A percentile compares a stretch with the other conserved stretches of the same genome.
These are phyloP conservation scores for Ophion costatus DNA, from an alignment of 2,888 invertebrate species.

Conservation along the genomic window DNA sequence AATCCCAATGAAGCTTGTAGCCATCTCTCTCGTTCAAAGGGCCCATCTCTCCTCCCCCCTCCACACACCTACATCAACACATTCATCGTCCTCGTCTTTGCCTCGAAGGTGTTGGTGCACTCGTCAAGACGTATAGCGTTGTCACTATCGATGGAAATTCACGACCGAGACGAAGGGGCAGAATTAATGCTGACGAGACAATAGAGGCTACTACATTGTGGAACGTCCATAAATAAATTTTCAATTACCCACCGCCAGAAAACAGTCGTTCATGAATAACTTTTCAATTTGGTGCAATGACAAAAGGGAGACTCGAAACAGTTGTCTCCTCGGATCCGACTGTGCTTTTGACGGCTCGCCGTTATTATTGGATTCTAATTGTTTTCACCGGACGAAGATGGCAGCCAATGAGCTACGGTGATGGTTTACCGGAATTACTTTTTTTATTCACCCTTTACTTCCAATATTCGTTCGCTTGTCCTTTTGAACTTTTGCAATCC, in stretches of 20 bases:
- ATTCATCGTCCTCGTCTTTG: slow-evolving; percentile 25
- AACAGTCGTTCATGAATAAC: slow-evolving; percentile 1
- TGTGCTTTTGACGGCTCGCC: neutral
- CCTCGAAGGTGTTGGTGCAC: slow-evolving; percentile 29
- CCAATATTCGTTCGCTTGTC: no score
- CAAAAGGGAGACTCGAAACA: neutral
- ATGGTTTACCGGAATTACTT: neutral
- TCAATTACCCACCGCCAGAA: neutral
- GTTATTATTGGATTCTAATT: neutral
- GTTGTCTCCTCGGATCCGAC: neutral
- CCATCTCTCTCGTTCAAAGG: slow-evolving; percentile 42
- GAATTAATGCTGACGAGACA: slow-evolving; percentile 53
- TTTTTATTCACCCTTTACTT: neutral
- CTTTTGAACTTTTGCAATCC: neutral
- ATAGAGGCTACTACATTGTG: slow-evolving; percentile 18
- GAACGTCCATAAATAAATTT: slow-evolving; percentile 23
- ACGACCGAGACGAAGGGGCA: slow-evolving; percentile 39
- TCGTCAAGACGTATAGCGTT: slow-evolving; percentile 45
- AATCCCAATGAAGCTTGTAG: slow-evolving; percentile 60
- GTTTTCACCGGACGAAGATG: neutral
- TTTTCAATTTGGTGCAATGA: neutral
- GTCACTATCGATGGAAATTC: slow-evolving; percentile 61
- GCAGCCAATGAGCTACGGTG: neutral
- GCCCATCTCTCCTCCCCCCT: neutral
- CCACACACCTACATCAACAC: slow-evolving; percentile 16